Percentiles rank a stretch among this genome's conserved stretches.
Evolutionary conservation across 2,888 invertebrate species (phyloP).

Genomic region (Scaptomyza polygonia): DNA sequence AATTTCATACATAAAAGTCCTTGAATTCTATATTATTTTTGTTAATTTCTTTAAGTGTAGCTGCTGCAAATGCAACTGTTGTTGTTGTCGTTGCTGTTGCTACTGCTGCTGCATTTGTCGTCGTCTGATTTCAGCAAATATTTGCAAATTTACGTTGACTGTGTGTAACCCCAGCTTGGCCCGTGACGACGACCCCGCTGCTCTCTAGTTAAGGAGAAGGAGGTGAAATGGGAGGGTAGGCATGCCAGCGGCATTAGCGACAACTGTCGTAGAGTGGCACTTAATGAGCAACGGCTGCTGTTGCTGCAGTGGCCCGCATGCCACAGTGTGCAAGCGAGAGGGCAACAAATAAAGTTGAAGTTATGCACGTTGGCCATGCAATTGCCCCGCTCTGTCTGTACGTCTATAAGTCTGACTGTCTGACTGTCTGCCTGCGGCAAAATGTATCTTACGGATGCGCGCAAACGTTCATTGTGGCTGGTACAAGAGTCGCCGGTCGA

Average conservation of each 20-base stretch:
- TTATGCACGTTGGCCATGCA: slow-evolving; percentile 78
- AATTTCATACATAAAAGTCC: too few relatives aligned
- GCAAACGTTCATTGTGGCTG: slow-evolving; percentile 67
- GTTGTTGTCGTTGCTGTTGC: slow-evolving; percentile 24
- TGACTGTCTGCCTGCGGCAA: slow-evolving; percentile 39
- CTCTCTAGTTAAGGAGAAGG: slow-evolving; percentile 11
- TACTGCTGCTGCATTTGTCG: slow-evolving; percentile 50
- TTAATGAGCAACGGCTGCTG: slow-evolving; percentile 76
- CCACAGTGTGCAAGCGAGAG: slow-evolving; percentile 57
- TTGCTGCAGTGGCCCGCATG: slow-evolving; percentile 70
- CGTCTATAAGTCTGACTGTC: neutral
- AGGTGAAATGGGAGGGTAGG: slow-evolving; percentile 8
- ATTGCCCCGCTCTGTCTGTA: slow-evolving; percentile 46
- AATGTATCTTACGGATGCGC: slow-evolving; percentile 74
- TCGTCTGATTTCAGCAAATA: slow-evolving; percentile 76
- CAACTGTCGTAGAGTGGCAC: slow-evolving; percentile 79
- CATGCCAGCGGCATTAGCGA: slow-evolving; percentile 74
- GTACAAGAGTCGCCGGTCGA: slow-evolving; percentile 58
- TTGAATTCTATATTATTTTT: neutral
- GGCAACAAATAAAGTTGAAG: slow-evolving; percentile 69
- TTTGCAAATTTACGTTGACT: slow-evolving; percentile 78
- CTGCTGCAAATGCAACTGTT: slow-evolving; percentile 48
- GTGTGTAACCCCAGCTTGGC: slow-evolving; percentile 69
- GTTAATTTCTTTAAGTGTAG: neutral
- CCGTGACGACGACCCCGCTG: slow-evolving; percentile 65